Conservation (phyloP, 2,113 vertebrate species). For the Lampris incognitus region DNA sequence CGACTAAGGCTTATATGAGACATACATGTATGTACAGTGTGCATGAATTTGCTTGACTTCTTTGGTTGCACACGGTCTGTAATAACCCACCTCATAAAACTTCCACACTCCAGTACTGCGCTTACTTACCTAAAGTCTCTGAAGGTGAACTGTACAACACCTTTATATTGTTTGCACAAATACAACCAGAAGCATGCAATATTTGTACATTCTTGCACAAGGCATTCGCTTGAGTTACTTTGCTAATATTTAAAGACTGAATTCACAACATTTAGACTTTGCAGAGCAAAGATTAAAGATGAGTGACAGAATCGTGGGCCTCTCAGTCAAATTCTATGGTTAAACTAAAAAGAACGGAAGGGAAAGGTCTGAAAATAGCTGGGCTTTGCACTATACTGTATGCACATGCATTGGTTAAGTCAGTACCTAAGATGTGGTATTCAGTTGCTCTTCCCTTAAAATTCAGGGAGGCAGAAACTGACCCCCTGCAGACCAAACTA, state of each 20-base stretch:
- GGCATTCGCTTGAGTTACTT: constrained; percentile 52
- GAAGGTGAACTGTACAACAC: constrained; percentile 40
- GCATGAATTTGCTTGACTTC: constrained; percentile 68
- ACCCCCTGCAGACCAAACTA: not conserved
- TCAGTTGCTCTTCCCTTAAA: not conserved
- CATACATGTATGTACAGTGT: constrained; percentile 54
- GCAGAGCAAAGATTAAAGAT: constrained; percentile 3
- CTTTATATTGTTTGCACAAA: constrained; percentile 60
- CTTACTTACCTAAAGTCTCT: constrained; percentile 31
- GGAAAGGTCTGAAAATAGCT: constrained; percentile 11
- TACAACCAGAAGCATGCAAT: constrained; percentile 38
- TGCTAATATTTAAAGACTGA: constrained; percentile 31
- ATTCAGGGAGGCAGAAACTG: not conserved
- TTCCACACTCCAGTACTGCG: constrained; percentile 24
- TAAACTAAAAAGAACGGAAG: constrained; percentile 20
- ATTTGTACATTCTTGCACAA: constrained; percentile 49
- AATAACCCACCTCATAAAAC: constrained; percentile 34
- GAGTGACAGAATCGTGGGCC: constrained; percentile 15
- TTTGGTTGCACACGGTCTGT: constrained; percentile 40
- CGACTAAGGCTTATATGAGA: constrained; percentile 52
- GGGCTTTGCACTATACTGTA: constrained; percentile 38
- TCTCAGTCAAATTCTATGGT: constrained; percentile 31
- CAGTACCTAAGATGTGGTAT: not conserved
- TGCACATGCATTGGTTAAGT: constrained; percentile 26
- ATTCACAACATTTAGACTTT: constrained; percentile 27